phyloP scores from a whole-genome alignment of 2,113 vertebrate genomes.

The Talpa occidentalis region DNA sequence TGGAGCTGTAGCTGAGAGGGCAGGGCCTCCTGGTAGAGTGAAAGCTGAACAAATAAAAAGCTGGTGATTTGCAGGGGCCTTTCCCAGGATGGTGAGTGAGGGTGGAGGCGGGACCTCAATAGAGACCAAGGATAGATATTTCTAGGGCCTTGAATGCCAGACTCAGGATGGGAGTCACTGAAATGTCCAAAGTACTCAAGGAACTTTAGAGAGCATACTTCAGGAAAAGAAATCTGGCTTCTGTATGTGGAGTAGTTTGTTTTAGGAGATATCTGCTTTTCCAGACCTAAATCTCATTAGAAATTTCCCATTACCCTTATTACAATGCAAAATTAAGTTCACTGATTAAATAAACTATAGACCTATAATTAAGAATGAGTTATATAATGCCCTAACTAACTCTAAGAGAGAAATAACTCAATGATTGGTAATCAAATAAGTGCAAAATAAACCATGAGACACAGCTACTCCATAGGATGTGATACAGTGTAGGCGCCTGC shows the following conservation, averaged over 20 bases:
- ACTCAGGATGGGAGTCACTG: not conserved
- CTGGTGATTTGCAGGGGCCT: not conserved
- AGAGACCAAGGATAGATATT: not conserved
- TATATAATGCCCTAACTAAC: not conserved
- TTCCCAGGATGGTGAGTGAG: not conserved
- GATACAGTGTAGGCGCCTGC: not conserved
- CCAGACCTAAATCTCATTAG: not conserved
- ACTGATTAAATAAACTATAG: not conserved
- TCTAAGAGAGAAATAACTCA: not conserved
- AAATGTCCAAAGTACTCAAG: not conserved
- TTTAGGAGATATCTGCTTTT: not conserved
- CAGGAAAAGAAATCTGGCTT: not conserved
- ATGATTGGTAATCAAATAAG: not conserved
- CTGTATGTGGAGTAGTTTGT: not conserved
- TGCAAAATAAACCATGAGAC: not conserved
- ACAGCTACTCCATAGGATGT: not conserved
- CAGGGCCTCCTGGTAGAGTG: not conserved
- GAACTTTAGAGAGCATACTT: not conserved
- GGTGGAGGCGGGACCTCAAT: fast-evolving
- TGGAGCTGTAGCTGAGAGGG: not conserved
- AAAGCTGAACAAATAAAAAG: not conserved
- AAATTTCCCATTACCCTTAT: not conserved
- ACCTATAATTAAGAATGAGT: not conserved
- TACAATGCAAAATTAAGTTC: not conserved
- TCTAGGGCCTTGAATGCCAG: not conserved